phyloP scores from a whole-genome alignment of 1,140 invertebrate genomes.

The Drosophila jambulina region DNA sequence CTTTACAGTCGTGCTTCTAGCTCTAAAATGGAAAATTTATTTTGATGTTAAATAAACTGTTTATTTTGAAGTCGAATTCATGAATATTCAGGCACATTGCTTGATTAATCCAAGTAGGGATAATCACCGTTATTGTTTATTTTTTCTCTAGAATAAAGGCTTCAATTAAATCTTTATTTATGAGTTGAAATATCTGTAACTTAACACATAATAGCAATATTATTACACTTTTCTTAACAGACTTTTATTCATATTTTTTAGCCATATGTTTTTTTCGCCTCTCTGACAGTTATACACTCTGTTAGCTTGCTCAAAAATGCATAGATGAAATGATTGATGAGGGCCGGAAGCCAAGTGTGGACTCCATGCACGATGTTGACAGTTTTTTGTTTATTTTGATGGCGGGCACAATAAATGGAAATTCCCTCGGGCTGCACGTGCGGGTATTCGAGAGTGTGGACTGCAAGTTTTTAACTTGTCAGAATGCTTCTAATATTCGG shows the following conservation, averaged over 20 bases:
- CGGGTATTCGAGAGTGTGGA: constrained; percentile 55
- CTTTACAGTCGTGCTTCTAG: background rate
- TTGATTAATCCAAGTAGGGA: too few species aligned
- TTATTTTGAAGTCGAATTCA: background rate
- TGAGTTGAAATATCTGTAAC: background rate
- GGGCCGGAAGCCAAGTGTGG: constrained; percentile 16
- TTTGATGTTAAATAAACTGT: background rate
- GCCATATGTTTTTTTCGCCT: background rate
- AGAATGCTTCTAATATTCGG: constrained; percentile 16
- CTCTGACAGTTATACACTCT: background rate
- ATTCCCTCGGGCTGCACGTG: constrained; percentile 30
- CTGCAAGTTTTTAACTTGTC: constrained; percentile 46
- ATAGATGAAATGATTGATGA: constrained; percentile 22
- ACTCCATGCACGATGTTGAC: constrained; percentile 18
- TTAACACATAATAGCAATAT: background rate
- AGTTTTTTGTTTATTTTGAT: constrained; percentile 44
- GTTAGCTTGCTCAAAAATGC: constrained; percentile 3
- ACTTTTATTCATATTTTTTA: background rate
- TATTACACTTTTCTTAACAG: background rate
- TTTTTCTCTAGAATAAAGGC: background rate
- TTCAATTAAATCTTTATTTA: background rate
- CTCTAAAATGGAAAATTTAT: background rate
- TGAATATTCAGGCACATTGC: background rate
- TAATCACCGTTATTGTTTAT: background rate
- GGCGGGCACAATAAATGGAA: constrained; percentile 30